These are phyloP conservation scores for Neosalanx taihuensis DNA, from an alignment of 2,797 vertebrate genomes.

Conservation along the genomic window DNA sequence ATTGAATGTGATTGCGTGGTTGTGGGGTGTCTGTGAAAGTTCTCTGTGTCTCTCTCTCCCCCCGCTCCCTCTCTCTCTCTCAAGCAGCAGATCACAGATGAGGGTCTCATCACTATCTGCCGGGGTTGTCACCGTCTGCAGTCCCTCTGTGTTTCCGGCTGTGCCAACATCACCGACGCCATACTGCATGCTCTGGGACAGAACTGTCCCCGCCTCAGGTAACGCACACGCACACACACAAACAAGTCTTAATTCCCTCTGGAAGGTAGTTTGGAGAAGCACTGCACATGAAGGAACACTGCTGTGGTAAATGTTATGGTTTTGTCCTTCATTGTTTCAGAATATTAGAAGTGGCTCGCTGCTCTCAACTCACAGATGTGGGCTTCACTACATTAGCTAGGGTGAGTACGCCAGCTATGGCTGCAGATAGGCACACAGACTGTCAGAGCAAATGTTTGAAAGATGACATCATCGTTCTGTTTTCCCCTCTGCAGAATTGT, in stretches of 20 bases:
- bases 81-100: conserved; percentile 96
- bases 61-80: not conserved
- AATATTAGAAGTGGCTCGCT: conserved; percentile 96
- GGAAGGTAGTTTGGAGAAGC: not conserved
- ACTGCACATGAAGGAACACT: not conserved
- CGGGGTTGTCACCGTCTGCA: conserved; percentile 94
- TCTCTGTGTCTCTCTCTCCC: conserved; percentile 1
- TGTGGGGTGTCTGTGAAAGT: too few relatives aligned
- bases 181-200: conserved; percentile 95
- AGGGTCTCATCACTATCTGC: conserved; percentile 97
- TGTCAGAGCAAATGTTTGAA: not conserved
- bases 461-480: conserved; percentile 4
- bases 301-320: not conserved
- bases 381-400: conserved; percentile 95
- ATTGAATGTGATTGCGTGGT: too few relatives aligned
- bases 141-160: conserved; percentile 95
- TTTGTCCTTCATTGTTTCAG: conserved; percentile 60
- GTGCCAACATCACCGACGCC: conserved; percentile 96
- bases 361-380: conserved; percentile 95
- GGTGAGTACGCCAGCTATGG: conserved; percentile 70
- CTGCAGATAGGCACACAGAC: not conserved
- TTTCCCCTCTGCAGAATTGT: conserved; percentile 82
- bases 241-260: not conserved
- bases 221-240: not conserved
- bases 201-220: conserved; percentile 94